These are phyloP conservation scores for Caranx ignobilis DNA, from an alignment of 2,113 vertebrate species.

Conservation along the genomic window DNA sequence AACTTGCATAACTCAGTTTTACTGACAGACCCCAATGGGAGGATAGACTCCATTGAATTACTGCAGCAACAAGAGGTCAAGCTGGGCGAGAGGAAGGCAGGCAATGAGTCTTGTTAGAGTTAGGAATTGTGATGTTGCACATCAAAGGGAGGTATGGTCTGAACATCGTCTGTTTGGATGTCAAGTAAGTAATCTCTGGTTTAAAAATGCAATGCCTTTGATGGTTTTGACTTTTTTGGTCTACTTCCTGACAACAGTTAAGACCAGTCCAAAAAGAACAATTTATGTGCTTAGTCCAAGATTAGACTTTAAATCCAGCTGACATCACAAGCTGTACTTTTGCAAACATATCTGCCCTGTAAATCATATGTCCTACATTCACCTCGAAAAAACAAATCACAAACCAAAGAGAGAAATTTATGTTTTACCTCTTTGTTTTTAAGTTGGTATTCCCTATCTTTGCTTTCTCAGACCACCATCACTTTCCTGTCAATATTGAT, in stretches of 20 bases:
- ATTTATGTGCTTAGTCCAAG: neutral
- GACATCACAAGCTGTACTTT: neutral
- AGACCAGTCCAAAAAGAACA: neutral
- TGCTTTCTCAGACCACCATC: neutral
- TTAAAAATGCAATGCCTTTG: neutral
- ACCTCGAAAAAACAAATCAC: neutral
- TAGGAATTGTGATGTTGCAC: constrained; percentile 14
- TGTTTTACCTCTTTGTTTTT: neutral
- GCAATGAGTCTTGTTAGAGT: constrained; percentile 3
- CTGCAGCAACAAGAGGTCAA: constrained; percentile 24
- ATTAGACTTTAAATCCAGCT: neutral
- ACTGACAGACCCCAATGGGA: constrained; percentile 38
- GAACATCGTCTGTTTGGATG: constrained; percentile 1
- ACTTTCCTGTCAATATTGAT: neutral
- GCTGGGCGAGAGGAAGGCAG: constrained; percentile 11
- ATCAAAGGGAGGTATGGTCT: constrained; percentile 13
- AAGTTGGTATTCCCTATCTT: neutral
- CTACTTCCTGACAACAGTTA: neutral
- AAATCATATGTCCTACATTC: neutral
- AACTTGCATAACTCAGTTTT: constrained; percentile 58
- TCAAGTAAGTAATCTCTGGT: constrained; percentile 11
- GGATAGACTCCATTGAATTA: constrained; percentile 33
- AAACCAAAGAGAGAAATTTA: neutral
- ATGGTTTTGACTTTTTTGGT: constrained; percentile 9
- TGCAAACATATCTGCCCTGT: neutral